Evolutionary conservation across 1,140 invertebrate species (phyloP), one percentile per base, ranked within the genome.

Genomic region (Oreohelix idahoensis): DNA sequence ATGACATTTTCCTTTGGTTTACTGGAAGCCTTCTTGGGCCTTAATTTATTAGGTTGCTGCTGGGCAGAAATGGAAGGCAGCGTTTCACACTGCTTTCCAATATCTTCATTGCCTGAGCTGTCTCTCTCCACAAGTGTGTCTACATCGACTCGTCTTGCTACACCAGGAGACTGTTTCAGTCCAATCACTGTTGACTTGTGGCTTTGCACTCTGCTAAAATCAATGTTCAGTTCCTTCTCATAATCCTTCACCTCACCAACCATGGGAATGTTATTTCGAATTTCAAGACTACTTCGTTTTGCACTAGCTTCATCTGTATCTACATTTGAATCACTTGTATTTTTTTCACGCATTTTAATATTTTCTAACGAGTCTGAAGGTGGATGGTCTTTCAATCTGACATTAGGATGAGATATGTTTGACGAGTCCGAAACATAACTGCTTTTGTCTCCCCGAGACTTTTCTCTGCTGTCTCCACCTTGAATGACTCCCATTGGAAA

Each of bases 241-340:
- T 90, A 92, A 79, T 84, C 89, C 83, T 92, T 92, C 0, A 91
- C 87, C 78, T 90, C 90, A 32, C 88, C 88, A 26, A 89, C 83
- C 20, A 88, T 83, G 78, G 91, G 91, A 81, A 92, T 92, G 87
- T 92, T 92, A 83, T 92, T 92, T 79, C 91, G 82, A 26, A 92
- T 90, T 89, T 92, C 91, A 71, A 91, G 81, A 86, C 90, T 91
- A 83, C 90, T 91, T 66, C 91, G 79, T 81, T 92, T 92, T 63
- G 87, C 87, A 29, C 78, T 81, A 32, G 73, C 74, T 36, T 86
- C 83, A n/a, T 84, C 79, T 78, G 32, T 42, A 42, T 81, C 83
- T 38, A 51, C 35, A 75, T 75, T 75, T 32, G 74, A n/a, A 11
- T 84, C 77, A 15, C 39, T 66, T 66, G 39, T 53, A 49, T 1